phyloP scores from a whole-genome alignment of 2,113 vertebrate genomes.

The Channa argus region DNA sequence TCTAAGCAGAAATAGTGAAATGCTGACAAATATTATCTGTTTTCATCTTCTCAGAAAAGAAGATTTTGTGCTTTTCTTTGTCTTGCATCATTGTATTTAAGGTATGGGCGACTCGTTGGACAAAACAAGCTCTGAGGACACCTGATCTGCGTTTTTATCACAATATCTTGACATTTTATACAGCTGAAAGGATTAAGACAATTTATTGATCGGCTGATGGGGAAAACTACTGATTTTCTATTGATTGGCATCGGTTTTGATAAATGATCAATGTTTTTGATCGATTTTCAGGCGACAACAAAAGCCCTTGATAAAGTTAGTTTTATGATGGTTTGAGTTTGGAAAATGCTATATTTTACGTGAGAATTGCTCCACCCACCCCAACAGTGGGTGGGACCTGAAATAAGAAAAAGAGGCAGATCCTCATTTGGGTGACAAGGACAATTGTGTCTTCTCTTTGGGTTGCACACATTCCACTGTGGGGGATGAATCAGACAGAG shows the following conservation, averaged over 20 bases:
- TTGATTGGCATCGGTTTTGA: too few species aligned
- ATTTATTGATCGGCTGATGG: too few species aligned
- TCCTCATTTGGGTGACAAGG: slow-evolving; percentile 50
- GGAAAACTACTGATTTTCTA: too few species aligned
- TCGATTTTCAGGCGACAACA: background rate
- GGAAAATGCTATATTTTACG: background rate
- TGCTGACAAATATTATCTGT: background rate
- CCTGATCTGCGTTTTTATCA: too few species aligned
- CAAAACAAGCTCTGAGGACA: too few species aligned
- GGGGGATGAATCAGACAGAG: slow-evolving; percentile 81
- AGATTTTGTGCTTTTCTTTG: background rate
- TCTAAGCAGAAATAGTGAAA: background rate
- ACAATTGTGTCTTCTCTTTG: slow-evolving; percentile 55
- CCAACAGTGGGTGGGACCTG: slow-evolving; percentile 32
- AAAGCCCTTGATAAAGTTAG: background rate
- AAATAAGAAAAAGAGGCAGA: slow-evolving; percentile 49
- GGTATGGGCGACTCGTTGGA: too few species aligned
- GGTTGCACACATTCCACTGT: slow-evolving; percentile 64
- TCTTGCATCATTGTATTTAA: background rate
- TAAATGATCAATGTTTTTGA: too few species aligned
- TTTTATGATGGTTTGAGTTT: slow-evolving; percentile 4
- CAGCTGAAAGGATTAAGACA: too few species aligned
- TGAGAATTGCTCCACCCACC: slow-evolving; percentile 14
- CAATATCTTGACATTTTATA: too few species aligned
- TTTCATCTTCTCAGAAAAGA: background rate